Evolutionary conservation across 2,113 vertebrate species (phyloP).

Genomic region (Verasper variegatus): DNA sequence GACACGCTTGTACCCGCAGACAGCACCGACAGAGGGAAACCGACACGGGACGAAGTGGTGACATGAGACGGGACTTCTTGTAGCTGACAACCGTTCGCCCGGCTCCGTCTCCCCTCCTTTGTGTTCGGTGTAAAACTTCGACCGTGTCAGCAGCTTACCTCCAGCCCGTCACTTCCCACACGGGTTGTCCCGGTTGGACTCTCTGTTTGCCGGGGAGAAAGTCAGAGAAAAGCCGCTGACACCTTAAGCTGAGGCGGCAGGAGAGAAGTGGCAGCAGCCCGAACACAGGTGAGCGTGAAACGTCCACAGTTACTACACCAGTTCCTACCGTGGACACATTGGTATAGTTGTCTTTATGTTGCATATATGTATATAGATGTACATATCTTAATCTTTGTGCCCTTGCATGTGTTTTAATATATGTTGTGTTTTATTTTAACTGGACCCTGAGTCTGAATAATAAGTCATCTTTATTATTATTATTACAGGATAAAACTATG

Average conservation of each 20-base stretch:
- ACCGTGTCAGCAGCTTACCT: constrained; percentile 45
- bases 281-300: background rate
- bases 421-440: too few relatives aligned
- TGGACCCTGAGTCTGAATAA: too few relatives aligned
- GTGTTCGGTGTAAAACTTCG: constrained; percentile 53
- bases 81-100: background rate
- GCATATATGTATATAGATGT: background rate
- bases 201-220: background rate
- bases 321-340: background rate
- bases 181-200: constrained; percentile 32
- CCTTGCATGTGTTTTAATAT: too few relatives aligned
- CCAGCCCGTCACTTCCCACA: constrained; percentile 21
- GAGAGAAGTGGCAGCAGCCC: background rate
- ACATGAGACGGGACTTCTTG: constrained; percentile 10
- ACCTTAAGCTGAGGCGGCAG: too few relatives aligned
- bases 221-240: too few relatives aligned
- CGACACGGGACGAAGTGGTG: background rate
- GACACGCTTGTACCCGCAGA: background rate
- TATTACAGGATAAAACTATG: too few relatives aligned
- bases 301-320: background rate
- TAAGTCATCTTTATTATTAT: too few relatives aligned
- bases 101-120: constrained; percentile 9
- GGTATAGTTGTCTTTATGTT: background rate
- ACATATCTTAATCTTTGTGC: background rate
- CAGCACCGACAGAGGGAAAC: background rate